Conservation (phyloP, 2,888 invertebrate genomes). For the Eulithis prunata region DNA sequence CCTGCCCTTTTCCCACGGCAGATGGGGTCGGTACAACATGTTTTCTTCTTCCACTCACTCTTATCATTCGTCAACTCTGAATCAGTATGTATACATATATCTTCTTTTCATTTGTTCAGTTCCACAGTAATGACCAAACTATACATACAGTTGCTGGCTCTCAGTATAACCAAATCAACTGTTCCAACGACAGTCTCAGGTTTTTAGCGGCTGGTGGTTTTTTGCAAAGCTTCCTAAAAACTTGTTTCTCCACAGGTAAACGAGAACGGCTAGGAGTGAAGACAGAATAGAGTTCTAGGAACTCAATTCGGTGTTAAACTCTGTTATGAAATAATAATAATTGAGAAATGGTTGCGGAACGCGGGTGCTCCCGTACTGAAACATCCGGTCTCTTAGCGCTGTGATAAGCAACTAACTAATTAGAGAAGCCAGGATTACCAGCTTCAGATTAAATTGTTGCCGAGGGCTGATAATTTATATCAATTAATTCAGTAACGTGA, state of each 20-base stretch:
- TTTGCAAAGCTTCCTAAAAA: not conserved
- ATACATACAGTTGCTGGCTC: conserved; percentile 14
- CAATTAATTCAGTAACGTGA: conserved; percentile 78
- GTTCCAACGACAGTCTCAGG: not conserved
- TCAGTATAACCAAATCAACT: conserved; percentile 20
- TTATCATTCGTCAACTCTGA: too few relatives aligned
- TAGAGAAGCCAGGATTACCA: conserved; percentile 57
- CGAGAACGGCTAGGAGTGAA: too few relatives aligned
- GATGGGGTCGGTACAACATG: too few relatives aligned
- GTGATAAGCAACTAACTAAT: conserved; percentile 29
- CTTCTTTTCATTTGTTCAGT: conserved; percentile 8
- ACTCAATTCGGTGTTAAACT: too few relatives aligned
- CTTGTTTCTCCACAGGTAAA: too few relatives aligned
- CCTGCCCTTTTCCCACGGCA: too few relatives aligned
- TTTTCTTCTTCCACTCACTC: too few relatives aligned
- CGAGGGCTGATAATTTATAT: conserved; percentile 73
- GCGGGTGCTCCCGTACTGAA: not conserved
- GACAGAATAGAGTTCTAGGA: too few relatives aligned
- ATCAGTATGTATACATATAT: too few relatives aligned
- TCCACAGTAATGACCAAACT: conserved; percentile 24
- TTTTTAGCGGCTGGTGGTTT: conserved; percentile 12
- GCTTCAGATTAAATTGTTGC: conserved; percentile 67
- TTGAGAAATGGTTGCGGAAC: too few relatives aligned
- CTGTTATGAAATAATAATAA: too few relatives aligned
- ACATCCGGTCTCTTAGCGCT: not conserved